Percentiles rank a stretch among this genome's conserved stretches.
phyloP scores from a whole-genome alignment of 2,113 vertebrate species.

The Oryzias celebensis region DNA sequence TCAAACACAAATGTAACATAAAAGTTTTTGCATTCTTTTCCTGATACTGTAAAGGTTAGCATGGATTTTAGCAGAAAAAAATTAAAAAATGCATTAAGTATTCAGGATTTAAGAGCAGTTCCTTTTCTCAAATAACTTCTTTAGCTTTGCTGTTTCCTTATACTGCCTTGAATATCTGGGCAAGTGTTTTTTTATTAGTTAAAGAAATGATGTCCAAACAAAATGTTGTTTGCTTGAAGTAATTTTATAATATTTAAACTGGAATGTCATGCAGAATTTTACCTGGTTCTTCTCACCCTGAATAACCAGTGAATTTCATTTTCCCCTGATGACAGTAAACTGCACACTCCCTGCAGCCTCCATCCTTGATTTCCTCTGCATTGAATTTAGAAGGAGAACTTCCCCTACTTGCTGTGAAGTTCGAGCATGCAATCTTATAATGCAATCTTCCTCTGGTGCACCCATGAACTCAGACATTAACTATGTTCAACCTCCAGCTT shows the following conservation, averaged over 20 bases:
- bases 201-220: neutral
- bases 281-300: neutral
- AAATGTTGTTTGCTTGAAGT: neutral
- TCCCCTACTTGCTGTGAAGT: neutral
- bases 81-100: too few species aligned
- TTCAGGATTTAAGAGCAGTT: too few species aligned
- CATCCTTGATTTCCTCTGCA: neutral
- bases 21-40: too few species aligned
- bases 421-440: neutral
- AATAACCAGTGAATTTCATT: neutral
- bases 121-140: too few species aligned
- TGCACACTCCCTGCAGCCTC: neutral
- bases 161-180: neutral
- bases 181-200: constrained; percentile 1
- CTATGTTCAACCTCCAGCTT: neutral
- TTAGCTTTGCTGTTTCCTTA: too few species aligned
- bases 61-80: too few species aligned
- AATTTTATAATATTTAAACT: neutral
- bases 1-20: too few species aligned
- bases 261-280: neutral
- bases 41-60: too few species aligned
- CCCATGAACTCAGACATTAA: neutral
- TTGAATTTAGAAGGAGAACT: neutral
- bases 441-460: neutral
- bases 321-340: neutral